Conservation (phyloP, 2,888 invertebrate species). For the Nysson spinosus region DNA sequence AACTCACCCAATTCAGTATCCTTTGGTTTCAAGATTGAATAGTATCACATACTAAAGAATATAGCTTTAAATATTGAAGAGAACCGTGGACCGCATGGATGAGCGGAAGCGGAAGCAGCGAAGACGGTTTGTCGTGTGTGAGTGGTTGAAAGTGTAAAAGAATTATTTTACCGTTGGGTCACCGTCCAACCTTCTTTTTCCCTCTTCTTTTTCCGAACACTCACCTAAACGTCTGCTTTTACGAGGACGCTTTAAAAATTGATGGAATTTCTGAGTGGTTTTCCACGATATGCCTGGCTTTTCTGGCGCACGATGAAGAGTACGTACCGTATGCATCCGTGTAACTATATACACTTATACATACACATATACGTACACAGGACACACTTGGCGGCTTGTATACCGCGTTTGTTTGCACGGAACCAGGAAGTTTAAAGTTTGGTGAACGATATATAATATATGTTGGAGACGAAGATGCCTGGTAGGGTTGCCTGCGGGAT, state of each 20-base stretch:
- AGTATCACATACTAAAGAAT: too few species aligned
- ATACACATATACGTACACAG: constrained; percentile 7
- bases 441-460: constrained; percentile 54
- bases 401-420: not conserved
- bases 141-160: constrained; percentile 41
- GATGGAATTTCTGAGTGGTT: constrained; percentile 69
- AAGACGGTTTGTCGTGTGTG: not conserved
- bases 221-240: constrained; percentile 55
- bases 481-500: constrained; percentile 50
- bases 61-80: constrained; percentile 42
- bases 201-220: not conserved
- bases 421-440: constrained; percentile 11
- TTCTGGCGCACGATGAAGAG: constrained; percentile 36
- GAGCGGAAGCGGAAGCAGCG: not conserved
- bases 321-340: constrained; percentile 4
- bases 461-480: constrained; percentile 56
- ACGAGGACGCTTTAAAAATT: constrained; percentile 64
- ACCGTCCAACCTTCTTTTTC: constrained; percentile 12
- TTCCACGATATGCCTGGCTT: constrained; percentile 35
- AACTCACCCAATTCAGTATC: too few species aligned
- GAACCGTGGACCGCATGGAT: constrained; percentile 9
- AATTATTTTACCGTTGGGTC: constrained; percentile 43
- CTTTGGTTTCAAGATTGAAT: too few species aligned
- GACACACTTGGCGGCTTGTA: too few species aligned
- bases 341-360: not conserved